Evolutionary conservation across 2,888 invertebrate species (phyloP).

Genomic region (Antheraea yamamai): DNA sequence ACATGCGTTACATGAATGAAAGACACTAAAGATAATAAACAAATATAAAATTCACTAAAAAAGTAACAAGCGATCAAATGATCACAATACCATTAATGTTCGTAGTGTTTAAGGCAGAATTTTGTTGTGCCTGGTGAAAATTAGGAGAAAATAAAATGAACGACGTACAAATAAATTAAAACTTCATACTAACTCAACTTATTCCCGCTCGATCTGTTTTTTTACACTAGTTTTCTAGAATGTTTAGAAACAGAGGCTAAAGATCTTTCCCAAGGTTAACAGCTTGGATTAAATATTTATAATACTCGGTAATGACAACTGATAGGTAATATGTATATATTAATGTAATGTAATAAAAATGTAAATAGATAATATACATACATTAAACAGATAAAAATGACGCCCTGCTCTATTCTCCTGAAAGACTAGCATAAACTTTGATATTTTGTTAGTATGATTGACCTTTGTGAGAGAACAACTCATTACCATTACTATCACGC

Average conservation of each 20-base stretch:
- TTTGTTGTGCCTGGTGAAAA: background rate
- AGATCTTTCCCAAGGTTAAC: background rate
- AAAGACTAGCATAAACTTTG: background rate
- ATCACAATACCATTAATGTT: background rate
- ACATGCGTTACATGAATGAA: background rate
- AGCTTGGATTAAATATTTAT: background rate
- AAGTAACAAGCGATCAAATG: background rate
- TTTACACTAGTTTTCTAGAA: background rate
- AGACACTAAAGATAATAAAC: background rate
- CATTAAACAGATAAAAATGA: background rate
- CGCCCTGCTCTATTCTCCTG: background rate
- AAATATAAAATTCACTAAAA: background rate
- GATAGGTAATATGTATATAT: conserved; percentile 5
- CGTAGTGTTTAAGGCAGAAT: background rate
- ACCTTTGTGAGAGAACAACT: background rate
- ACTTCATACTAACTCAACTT: too few species aligned
- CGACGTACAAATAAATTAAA: too few species aligned
- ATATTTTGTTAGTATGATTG: background rate
- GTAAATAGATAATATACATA: conserved; percentile 1
- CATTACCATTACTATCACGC: conserved; percentile 17
- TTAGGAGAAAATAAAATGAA: background rate
- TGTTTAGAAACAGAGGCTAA: background rate
- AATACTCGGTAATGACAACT: background rate
- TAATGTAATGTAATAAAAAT: background rate
- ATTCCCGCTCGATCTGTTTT: background rate